Conservation (phyloP, 2,113 vertebrate genomes). For the Anoura caudifer region DNA sequence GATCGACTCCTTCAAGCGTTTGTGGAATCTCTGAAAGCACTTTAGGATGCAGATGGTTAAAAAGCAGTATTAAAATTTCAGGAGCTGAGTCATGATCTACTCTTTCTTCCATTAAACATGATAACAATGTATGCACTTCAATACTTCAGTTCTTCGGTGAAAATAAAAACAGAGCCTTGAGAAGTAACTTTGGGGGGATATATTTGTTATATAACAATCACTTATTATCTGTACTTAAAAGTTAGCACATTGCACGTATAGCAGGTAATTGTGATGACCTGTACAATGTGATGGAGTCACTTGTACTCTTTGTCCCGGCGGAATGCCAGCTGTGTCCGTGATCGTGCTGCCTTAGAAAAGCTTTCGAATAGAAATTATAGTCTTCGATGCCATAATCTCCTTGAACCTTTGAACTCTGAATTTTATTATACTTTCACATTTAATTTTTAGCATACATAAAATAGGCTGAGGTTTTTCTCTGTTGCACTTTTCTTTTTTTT, state of each 20-base stretch:
- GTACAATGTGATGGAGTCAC: constrained; percentile 43
- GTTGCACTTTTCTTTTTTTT: constrained; percentile 49
- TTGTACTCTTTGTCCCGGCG: constrained; percentile 59
- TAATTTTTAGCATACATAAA: constrained; percentile 48
- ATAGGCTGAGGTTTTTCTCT: constrained; percentile 17
- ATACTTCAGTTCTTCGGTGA: constrained; percentile 54
- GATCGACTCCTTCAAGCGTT: constrained; percentile 48
- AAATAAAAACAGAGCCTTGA: constrained; percentile 59
- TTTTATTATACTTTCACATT: constrained; percentile 55
- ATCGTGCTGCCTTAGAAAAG: constrained; percentile 48
- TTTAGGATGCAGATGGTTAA: constrained; percentile 74
- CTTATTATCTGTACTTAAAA: constrained; percentile 54
- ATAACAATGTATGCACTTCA: constrained; percentile 59
- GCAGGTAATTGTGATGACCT: constrained; percentile 31
- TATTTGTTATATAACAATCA: constrained; percentile 45
- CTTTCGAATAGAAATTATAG: constrained; percentile 36
- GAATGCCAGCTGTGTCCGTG: constrained; percentile 59
- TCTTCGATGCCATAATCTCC: constrained; percentile 14
- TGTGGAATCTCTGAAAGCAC: constrained; percentile 73
- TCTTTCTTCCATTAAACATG: constrained; percentile 68
- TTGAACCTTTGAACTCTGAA: constrained; percentile 47
- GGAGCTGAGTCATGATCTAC: constrained; percentile 55
- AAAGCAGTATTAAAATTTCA: constrained; percentile 75
- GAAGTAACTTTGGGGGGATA: constrained; percentile 44
- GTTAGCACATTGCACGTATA: constrained; percentile 62